Conservation (phyloP, 92 coral and sea anemone genomes). For the Porites rus region DNA sequence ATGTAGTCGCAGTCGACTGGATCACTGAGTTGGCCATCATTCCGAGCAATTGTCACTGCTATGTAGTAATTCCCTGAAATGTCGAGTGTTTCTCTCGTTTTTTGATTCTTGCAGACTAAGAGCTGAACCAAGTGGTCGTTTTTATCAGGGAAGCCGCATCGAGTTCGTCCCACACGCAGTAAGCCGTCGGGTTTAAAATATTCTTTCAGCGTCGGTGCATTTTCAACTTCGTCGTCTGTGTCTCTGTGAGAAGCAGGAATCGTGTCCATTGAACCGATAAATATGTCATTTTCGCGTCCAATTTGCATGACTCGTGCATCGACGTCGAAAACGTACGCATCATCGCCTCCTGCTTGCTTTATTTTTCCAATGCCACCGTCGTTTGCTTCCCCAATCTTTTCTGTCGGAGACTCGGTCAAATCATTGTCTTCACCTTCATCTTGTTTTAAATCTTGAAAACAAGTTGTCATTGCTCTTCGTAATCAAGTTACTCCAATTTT, state of each 20-base stretch:
- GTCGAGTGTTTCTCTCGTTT: conserved; percentile 7
- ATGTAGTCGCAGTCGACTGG: conserved; percentile 37
- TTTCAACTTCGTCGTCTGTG: not conserved
- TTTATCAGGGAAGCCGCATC: conserved; percentile 26
- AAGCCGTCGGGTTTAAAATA: conserved; percentile 2
- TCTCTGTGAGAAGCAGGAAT: not conserved
- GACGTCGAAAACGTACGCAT: conserved; percentile 1
- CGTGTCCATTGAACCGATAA: conserved; percentile 1
- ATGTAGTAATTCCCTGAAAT: conserved; percentile 16
- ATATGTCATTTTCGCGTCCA: not conserved
- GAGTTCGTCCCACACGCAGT: not conserved
- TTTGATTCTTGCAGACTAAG: conserved; percentile 24
- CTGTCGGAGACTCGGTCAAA: not conserved
- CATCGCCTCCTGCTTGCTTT: not conserved
- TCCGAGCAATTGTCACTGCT: not conserved
- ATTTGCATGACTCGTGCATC: conserved; percentile 12
- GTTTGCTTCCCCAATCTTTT: not conserved
- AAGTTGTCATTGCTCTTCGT: not conserved
- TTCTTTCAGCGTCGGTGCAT: not conserved
- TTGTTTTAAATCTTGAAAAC: not conserved
- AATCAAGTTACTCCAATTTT: not conserved
- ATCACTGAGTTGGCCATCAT: not conserved
- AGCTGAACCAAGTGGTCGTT: conserved; percentile 27
- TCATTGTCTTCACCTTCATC: not conserved
- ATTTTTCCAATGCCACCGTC: not conserved